Percentiles rank a stretch among this genome's conserved stretches.
These are phyloP conservation scores for Phacellophora camtschatica DNA, from an alignment of 30 jellyfish, hydroid and myxozoan species.

Conservation along the genomic window DNA sequence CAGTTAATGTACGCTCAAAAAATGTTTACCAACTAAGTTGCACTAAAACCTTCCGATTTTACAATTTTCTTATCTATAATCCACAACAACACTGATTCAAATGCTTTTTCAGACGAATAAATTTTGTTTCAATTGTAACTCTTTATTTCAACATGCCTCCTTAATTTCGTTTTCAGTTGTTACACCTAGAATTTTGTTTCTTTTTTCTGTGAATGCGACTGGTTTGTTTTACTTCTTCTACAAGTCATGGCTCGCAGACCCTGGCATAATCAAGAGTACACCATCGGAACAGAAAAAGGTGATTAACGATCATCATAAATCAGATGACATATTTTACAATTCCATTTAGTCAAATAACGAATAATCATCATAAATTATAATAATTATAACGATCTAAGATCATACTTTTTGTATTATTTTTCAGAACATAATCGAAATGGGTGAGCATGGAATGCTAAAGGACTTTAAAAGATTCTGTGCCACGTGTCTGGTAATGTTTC, in stretches of 20 bases:
- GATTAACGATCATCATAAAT: too few species aligned
- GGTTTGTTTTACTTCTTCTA: conserved; percentile 70
- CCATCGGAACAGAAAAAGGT: conserved; percentile 92
- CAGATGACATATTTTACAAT: too few species aligned
- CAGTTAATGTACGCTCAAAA: too few species aligned
- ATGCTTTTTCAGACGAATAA: too few species aligned
- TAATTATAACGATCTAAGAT: too few species aligned
- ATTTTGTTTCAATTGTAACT: too few species aligned
- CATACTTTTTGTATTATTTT: not conserved
- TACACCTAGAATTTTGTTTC: conserved; percentile 12
- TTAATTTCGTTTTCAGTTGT: conserved; percentile 34
- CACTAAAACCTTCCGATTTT: too few species aligned
- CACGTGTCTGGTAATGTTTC: conserved; percentile 80
- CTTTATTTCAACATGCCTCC: not conserved
- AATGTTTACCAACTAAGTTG: too few species aligned
- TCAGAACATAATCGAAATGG: conserved; percentile 78
- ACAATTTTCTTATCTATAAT: too few species aligned
- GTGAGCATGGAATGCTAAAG: conserved; percentile 81
- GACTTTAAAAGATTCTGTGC: conserved; percentile 91
- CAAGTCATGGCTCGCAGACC: conserved; percentile 80
- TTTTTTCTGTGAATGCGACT: conserved; percentile 67
- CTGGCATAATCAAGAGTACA: conserved; percentile 75
- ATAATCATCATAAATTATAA: too few species aligned
- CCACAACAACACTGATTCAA: too few species aligned
- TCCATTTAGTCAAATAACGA: too few species aligned